A percentile compares a stretch with the other conserved stretches of the same genome.
These are phyloP conservation scores for Hyphantria cunea DNA, from an alignment of 1,140 invertebrate genomes.

Conservation along the genomic window DNA sequence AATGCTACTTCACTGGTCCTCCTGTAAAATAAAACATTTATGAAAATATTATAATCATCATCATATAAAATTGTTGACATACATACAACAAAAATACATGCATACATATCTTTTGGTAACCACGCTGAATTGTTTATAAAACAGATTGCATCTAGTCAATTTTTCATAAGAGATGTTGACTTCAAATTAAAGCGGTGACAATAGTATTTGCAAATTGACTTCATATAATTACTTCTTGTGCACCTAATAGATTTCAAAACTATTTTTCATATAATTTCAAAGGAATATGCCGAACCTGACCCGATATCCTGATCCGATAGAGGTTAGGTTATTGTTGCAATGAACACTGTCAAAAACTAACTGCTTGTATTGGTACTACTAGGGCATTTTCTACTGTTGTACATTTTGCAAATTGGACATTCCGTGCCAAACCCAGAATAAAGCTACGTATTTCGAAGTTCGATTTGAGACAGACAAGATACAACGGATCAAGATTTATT, in stretches of 20 bases:
- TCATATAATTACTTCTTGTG: constrained; percentile 1
- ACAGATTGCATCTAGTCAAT: not conserved
- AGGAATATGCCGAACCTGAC: too few species aligned
- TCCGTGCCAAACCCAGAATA: too few species aligned
- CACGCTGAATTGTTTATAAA: constrained; percentile 1
- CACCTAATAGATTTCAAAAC: not conserved
- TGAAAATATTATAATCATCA: not conserved
- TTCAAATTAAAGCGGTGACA: not conserved
- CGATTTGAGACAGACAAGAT: too few species aligned
- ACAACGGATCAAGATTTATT: too few species aligned
- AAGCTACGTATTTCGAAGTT: too few species aligned
- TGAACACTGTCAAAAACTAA: too few species aligned
- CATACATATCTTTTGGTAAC: not conserved
- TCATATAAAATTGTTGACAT: not conserved
- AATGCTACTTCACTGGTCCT: constrained; percentile 33
- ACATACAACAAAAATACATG: not conserved
- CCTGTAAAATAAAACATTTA: constrained; percentile 31
- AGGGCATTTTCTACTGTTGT: too few species aligned
- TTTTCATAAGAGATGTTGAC: constrained; percentile 5
- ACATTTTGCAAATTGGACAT: too few species aligned
- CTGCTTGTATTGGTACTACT: too few species aligned
- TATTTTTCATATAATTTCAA: too few species aligned
- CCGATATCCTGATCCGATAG: too few species aligned
- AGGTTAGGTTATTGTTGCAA: too few species aligned
- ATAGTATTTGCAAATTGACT: not conserved